Base-by-base conservation (phyloP, 2,888 invertebrate genomes). In the Brassicogethes aeneus region DNA sequence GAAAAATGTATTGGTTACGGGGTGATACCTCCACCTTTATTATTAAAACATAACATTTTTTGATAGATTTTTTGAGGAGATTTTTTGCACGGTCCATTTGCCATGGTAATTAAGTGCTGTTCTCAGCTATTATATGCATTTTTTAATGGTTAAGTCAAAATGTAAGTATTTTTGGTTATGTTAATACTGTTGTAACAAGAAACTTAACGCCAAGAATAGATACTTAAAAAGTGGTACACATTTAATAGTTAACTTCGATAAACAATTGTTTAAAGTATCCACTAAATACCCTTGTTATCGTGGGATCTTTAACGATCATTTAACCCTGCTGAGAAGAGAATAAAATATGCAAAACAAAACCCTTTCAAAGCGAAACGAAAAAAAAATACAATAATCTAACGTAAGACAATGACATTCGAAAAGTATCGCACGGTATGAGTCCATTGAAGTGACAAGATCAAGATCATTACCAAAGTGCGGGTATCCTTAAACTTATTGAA, bases 1-100 rank as follows among this genome's bases (percentile, higher is more conserved):
- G 52, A 48, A 50, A 52, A 52, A 47, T 45, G 44, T 43, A 45
- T 51, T 45, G 52, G 50, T 50, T 47, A 52, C 48, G 52, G 48
- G 47, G 47, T 52, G 41, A 48, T 52, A 48, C 52, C 37, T 39
- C 36, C 37, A 34, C 38, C 16, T 40, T 39, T 35, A 38, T 30
- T 42, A 40, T 43, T 35, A 37, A 42, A 39, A 43, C 41, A 36
- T 42, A n/a, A n/a, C 23, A 23, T 23, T 23, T 23, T 5, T 23
- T 23, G 5, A 23, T 23, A 10, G 23, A 23, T 23, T 23, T 23
- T 5, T 10, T 5, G n/a, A n/a, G 23, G 10, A 23, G 23, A 23
- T 23, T 23, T 23, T 23, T 23, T 10, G 5, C 23, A 23, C 23
- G 23, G 23, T 23, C 10, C 23, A 10, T 23, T 23, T 23, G 23